A percentile compares a stretch with the other conserved stretches of the same genome.
phyloP scores from a whole-genome alignment of 2,113 vertebrate genomes.

The Physeter macrocephalus region DNA sequence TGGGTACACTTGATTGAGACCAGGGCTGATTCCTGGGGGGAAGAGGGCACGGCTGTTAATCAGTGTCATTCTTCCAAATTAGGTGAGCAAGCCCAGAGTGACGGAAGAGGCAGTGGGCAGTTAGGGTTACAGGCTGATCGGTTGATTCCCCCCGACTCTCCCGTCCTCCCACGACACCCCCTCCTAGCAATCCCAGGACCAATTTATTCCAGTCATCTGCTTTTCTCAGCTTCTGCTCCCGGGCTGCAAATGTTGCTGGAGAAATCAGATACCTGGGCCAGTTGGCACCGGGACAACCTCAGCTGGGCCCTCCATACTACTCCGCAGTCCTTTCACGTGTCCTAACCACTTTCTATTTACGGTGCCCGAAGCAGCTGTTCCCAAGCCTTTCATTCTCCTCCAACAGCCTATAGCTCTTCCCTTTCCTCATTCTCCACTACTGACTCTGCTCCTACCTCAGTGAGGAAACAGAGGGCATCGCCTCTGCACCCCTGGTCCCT shows the following conservation, averaged over 20 bases:
- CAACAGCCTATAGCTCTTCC: background rate
- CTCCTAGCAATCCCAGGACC: background rate
- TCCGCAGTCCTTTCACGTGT: background rate
- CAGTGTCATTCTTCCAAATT: background rate
- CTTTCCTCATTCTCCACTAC: background rate
- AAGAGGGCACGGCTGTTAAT: background rate
- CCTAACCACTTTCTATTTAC: background rate
- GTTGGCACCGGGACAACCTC: background rate
- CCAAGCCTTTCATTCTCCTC: background rate
- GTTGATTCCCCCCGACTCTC: background rate
- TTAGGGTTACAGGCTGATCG: background rate
- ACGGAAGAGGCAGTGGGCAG: background rate
- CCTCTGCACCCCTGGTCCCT: background rate
- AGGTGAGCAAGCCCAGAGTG: background rate
- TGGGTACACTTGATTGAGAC: background rate
- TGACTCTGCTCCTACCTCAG: background rate
- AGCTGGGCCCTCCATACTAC: background rate
- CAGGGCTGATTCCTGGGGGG: background rate
- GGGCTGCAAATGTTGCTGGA: slow-evolving; percentile 41
- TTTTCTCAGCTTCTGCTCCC: slow-evolving; percentile 8
- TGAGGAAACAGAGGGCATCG: background rate
- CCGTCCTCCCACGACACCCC: background rate
- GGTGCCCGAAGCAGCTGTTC: background rate
- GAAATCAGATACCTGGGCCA: slow-evolving; percentile 36
- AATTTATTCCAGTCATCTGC: slow-evolving; percentile 60